Evolutionary conservation across 2,888 invertebrate genomes (phyloP).

Genomic region (Aspidiotus destructor): DNA sequence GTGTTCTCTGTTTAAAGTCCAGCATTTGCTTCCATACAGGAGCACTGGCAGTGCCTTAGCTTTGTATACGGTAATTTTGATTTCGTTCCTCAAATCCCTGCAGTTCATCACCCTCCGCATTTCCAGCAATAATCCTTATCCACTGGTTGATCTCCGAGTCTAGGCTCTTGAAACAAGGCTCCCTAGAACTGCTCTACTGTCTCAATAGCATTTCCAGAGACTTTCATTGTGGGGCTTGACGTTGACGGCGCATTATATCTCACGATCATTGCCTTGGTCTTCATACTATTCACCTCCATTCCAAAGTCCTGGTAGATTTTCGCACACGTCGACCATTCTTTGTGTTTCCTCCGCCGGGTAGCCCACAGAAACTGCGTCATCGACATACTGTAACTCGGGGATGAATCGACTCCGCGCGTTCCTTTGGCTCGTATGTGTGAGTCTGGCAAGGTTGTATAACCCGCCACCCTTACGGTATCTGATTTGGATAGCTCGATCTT

Average conservation of each 20-base stretch:
- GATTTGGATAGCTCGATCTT: background rate
- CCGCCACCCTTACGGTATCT: background rate
- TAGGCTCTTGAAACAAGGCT: too few relatives aligned
- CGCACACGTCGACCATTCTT: background rate
- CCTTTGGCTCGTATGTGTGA: background rate
- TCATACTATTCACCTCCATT: background rate
- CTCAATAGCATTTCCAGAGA: background rate
- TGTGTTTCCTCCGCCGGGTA: background rate
- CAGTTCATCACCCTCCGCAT: background rate
- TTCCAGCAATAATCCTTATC: background rate
- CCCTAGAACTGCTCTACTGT: conserved; percentile 1
- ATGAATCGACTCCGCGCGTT: too few relatives aligned
- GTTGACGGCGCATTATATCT: background rate
- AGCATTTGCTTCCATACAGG: background rate
- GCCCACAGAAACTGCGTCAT: background rate
- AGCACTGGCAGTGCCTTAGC: background rate
- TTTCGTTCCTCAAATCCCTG: background rate
- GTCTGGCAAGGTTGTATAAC: background rate
- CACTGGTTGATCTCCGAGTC: background rate
- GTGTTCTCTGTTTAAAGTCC: too few relatives aligned
- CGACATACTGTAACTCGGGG: background rate
- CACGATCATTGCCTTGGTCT: background rate
- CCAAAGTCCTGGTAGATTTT: background rate
- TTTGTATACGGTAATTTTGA: background rate
- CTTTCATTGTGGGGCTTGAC: background rate